Percentiles rank a stretch among this genome's conserved stretches.
phyloP scores from a whole-genome alignment of 2,113 vertebrate genomes.

The Sciurus niger region DNA sequence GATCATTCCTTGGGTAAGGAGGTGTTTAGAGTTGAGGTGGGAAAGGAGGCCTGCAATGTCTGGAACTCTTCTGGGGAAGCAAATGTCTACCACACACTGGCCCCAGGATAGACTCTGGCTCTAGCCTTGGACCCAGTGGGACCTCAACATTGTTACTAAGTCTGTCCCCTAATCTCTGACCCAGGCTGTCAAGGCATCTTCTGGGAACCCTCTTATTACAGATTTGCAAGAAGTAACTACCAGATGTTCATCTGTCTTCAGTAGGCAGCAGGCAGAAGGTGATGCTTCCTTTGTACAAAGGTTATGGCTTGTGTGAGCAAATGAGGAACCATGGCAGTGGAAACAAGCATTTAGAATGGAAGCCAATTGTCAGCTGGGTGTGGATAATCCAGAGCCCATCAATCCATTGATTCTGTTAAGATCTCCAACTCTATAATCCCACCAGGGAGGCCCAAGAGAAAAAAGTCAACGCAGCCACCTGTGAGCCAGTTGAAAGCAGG shows the following conservation, averaged over 20 bases:
- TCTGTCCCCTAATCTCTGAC: not conserved
- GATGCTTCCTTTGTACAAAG: not conserved
- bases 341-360: not conserved
- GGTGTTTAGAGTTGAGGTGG: no score
- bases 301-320: not conserved
- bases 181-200: rapidly evolving
- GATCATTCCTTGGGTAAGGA: not conserved
- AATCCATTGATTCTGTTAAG: not conserved
- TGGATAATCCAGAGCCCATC: not conserved
- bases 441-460: not conserved
- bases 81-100: not conserved
- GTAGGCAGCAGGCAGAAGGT: not conserved
- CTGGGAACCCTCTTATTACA: not conserved
- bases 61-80: not conserved
- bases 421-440: not conserved
- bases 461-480: rapidly evolving
- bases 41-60: not conserved
- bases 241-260: not conserved
- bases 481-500: not conserved
- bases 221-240: not conserved
- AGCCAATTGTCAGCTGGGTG: not conserved
- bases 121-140: no score
- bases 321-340: not conserved
- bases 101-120: rapidly evolving
- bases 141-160: not conserved